Percentiles rank a stretch among this genome's conserved stretches.
Conservation (phyloP, 1,140 invertebrate species). For the Drosophila funebris region DNA sequence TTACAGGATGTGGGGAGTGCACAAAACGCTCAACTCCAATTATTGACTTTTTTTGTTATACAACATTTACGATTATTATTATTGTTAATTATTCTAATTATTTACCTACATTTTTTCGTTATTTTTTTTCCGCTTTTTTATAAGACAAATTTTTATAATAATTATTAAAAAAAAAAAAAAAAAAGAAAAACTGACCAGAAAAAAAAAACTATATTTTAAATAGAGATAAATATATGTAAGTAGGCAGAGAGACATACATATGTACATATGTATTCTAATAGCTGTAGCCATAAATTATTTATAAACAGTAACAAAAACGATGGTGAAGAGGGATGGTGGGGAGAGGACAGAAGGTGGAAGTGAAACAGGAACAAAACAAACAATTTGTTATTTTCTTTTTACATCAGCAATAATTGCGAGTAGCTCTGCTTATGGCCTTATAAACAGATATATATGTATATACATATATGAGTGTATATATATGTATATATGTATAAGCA, state of each 20-base stretch:
- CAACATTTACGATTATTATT: conserved; percentile 3
- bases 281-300: conserved; percentile 31
- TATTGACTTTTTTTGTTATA: conserved; percentile 2
- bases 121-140: conserved; percentile 2
- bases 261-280: conserved; percentile 12
- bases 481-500: not conserved
- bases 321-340: not conserved
- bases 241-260: conserved; percentile 3
- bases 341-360: not conserved
- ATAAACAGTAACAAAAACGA: not conserved
- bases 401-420: not conserved
- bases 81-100: conserved; percentile 1
- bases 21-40: conserved; percentile 10
- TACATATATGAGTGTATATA: not conserved
- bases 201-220: not conserved
- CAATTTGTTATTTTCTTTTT: not conserved
- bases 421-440: conserved; percentile 19
- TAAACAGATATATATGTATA: not conserved
- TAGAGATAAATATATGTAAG: conserved; percentile 8
- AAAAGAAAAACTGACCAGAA: not conserved
- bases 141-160: conserved; percentile 7
- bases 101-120: not conserved
- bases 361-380: conserved; percentile 5
- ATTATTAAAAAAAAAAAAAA: not conserved
- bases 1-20: conserved; percentile 2